These are phyloP conservation scores for Micropoecilia bifurca DNA, from an alignment of 2,797 vertebrate species.

Conservation along the genomic window DNA sequence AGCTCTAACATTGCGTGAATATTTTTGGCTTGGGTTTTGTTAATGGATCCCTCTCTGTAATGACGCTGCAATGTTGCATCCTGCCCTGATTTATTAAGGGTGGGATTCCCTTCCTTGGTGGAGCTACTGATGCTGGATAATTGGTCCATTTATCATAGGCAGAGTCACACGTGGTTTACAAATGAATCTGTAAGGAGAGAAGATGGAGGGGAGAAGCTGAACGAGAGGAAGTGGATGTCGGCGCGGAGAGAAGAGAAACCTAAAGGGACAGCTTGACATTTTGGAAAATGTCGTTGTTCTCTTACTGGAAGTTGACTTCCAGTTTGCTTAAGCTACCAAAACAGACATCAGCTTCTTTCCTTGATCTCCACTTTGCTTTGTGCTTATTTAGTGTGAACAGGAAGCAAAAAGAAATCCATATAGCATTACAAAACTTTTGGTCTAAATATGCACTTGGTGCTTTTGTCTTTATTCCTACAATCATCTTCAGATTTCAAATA, in stretches of 20 bases:
- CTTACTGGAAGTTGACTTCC: neutral
- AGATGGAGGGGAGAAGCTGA: slow-evolving; percentile 14
- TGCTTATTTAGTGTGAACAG: neutral
- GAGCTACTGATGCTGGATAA: slow-evolving; percentile 72
- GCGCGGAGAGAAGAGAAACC: neutral
- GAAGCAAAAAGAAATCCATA: neutral
- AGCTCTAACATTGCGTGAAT: slow-evolving; percentile 19
- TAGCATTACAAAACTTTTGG: neutral
- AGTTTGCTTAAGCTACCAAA: neutral
- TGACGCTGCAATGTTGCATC: slow-evolving; percentile 42
- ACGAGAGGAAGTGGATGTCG: slow-evolving; percentile 19
- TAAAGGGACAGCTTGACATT: neutral
- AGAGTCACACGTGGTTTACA: slow-evolving; percentile 58
- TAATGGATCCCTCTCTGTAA: slow-evolving; percentile 56
- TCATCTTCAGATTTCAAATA: neutral
- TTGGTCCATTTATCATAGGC: slow-evolving; percentile 75
- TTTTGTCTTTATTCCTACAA: neutral
- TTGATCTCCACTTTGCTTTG: neutral
- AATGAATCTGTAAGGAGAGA: slow-evolving; percentile 42
- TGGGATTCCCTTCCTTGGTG: slow-evolving; percentile 76
- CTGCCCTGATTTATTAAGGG: slow-evolving; percentile 64
- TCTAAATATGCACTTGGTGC: neutral
- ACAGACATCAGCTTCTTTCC: neutral
- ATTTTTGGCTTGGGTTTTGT: slow-evolving; percentile 39
- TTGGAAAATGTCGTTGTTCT: neutral